Base-by-base conservation (phyloP, 1,140 invertebrate species). In the Lineus longissimus region DNA sequence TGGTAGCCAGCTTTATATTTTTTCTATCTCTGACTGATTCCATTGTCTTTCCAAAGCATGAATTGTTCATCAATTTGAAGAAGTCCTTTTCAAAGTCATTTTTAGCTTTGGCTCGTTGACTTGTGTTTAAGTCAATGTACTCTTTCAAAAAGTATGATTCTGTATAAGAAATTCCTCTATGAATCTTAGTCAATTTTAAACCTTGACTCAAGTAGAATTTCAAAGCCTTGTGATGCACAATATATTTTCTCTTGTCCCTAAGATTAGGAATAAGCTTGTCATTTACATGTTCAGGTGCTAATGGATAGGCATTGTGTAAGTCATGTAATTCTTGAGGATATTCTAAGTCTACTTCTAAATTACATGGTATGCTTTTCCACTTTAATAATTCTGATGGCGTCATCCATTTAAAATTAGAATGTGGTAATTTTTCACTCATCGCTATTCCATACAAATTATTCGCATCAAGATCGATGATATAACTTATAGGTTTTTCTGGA, bases 241-340 rank as follows among this genome's bases (percentile, higher is more conserved):
- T 62, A 66, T 74, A 74, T 4, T 63, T 41, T 23, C 67, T 25
- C 27, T 71, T 68, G 13, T 66, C 19, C 2, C 54, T 1, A 11
- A 69, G 45, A 22, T 62, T 69, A 1, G 69, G 71, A n/a, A 72
- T 60, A 40, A 64, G 29, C 64, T 74, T 72, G 13, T 41, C 27
- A 4, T 58, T 43, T 13, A 36, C 17, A 41, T 40, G 40, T 70
- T 84, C 78, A 9, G 81, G 70, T 63, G 79, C 80, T 65, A 85
- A 80, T 27, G 84, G 84, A 41, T 84, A 82, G 66, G 84, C 80
- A 64, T 76, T 81, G 73, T 86, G 84, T 1, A 23, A 7, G 36
- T 86, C 76, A 74, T 86, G 86, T 13, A 86, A 41, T 19, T 79
- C 1, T 58, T 70, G 6, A 1, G 76, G 73, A 65, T 81, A 80